Base-by-base conservation (phyloP, 2,113 vertebrate genomes). In the Phycodurus eques region DNA sequence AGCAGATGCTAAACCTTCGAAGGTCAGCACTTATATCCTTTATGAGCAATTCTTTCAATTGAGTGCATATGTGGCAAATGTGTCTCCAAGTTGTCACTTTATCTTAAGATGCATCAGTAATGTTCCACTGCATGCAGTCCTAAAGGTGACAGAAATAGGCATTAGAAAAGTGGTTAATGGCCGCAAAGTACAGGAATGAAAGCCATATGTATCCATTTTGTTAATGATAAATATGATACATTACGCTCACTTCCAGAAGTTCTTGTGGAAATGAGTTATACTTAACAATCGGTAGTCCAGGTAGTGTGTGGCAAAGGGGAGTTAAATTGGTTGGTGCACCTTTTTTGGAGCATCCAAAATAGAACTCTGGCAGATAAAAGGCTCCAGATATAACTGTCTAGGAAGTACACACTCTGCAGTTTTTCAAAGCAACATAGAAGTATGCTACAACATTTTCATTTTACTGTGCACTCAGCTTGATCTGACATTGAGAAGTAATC, bases 371-470 rank as follows among this genome's bases (percentile, higher is more conserved):
- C 71, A 80, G 74, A 82, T 68, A 75, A 82, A 63, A 71, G 77
- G 83, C 68, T 68, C 49, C 71, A 65, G 83, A 85, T 70, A 72
- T 70, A 78, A 78, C 59, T 81, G 78, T 82, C 73, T 86, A 73
- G 51, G 77, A 81, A 82, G 68, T 43, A 65, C 65, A 54, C 27
- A 59, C 69, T 70, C 43, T 8, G 67, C 67, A 51, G 35, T 83
- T 74, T 79, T 86, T 74, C 20, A 42, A 81, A 83, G 64, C 13
- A 56, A 79, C 81, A 77, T 64, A 66, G 64, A 64, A 31, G 68
- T 73, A 44, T 5, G 17, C 1, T 20, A 22, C 69, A 69, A 73
- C 33, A 64, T 76, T 70, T 75, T 53, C 73, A 74, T 78, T 77
- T 77, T 73, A 63, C 67, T 56, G 68, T 66, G 70, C 61, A 42